These are phyloP conservation scores for Centropyge bicolor DNA, from an alignment of 2,797 vertebrate species.

Conservation along the genomic window DNA sequence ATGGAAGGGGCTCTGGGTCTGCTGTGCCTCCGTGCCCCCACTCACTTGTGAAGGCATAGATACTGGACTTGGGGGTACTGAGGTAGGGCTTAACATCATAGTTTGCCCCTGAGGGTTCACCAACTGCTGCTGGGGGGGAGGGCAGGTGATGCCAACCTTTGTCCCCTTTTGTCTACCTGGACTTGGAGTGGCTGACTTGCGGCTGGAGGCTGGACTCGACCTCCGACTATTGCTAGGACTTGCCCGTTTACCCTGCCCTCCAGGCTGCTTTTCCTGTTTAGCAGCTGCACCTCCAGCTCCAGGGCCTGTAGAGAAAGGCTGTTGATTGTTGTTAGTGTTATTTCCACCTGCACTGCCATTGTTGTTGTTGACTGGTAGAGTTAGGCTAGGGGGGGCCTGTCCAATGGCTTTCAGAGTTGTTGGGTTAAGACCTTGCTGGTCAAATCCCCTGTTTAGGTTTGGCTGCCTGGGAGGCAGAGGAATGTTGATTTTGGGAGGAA, in stretches of 20 bases:
- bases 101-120: constrained; percentile 89
- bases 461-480: constrained; percentile 95
- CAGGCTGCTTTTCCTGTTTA: constrained; percentile 92
- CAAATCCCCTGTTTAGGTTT: constrained; percentile 95
- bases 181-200: constrained; percentile 96
- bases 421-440: constrained; percentile 99
- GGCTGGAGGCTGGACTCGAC: constrained; percentile 95
- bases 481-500: constrained; percentile 99
- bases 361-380: constrained; percentile 86
- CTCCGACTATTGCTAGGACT: constrained; percentile 97
- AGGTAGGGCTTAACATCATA: constrained; percentile 87
- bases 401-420: constrained; percentile 99
- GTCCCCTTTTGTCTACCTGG: constrained; percentile 95
- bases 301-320: constrained; percentile 83
- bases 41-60: constrained; percentile 82
- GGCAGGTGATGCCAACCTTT: constrained; percentile 89
- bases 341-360: constrained; percentile 74
- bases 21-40: constrained; percentile 81
- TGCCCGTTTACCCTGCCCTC: constrained; percentile 90
- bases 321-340: constrained; percentile 86
- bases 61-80: constrained; percentile 84
- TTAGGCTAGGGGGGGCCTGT: constrained; percentile 93
- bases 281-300: constrained; percentile 85
- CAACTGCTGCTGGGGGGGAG: constrained; percentile 87
- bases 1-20: constrained; percentile 84